Base-by-base conservation (phyloP, 2,888 invertebrate genomes). In the Drosophila eohydei region DNA sequence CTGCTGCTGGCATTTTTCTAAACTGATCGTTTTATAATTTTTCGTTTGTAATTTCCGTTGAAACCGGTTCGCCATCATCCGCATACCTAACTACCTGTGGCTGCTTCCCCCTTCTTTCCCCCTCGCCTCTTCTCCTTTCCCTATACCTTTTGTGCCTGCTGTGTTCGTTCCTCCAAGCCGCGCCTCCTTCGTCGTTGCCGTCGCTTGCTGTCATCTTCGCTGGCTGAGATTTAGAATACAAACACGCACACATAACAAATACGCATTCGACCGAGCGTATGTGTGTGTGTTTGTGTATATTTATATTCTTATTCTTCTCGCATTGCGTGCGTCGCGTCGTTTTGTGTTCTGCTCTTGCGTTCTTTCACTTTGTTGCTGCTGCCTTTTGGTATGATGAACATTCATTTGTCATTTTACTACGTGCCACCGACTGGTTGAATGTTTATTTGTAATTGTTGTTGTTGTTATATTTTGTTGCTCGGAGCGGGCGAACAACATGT, bases 41-140 rank as follows among this genome's bases (percentile, higher is more conserved):
- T 91, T 89, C 88, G 91, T 88, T 87, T 92, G 91, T 91, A 92
- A 92, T 92, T 92, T 93, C 93, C 92, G 92, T 90, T 92, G 88
- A 91, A 92, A 93, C 93, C 92, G 93, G 93, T 93, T 93, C 83
- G 71, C 85, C 84, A 88, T 89, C 91, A 90, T 88, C 87, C 89
- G 86, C 89, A 88, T 85, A 89, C 87, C 89, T 77, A 89, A 89
- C 86, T 87, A 87, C 86, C 86, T 86, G 85, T 87, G 87, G 74
- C 78, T 75, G 61, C 34, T 71, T 58, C 65, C 69, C 76, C 76
- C 63, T 48, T 52, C 36, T 8, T n/a, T 9, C 11, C 54, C 28
- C 40, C 16, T 28, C 28, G 4, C 36, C 32, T 9, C 44, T 14
- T 32, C 50, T 57, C 69, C 52, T 43, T 52, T 34, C 40, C 58